Conservation (phyloP, 2,888 invertebrate species). For the Ecdyonurus torrentis region DNA sequence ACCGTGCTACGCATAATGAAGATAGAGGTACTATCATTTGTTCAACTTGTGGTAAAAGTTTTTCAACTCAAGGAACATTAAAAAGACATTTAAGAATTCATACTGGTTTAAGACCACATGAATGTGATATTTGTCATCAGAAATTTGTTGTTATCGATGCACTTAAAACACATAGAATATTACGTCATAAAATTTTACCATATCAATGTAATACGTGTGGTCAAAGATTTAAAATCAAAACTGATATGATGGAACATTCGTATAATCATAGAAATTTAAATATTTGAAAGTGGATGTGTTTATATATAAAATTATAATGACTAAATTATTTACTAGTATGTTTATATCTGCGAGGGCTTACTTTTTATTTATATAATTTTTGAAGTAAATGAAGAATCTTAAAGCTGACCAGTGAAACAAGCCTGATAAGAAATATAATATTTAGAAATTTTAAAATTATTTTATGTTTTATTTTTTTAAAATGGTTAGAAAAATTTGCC, state of each 20-base stretch:
- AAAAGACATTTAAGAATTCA: neutral
- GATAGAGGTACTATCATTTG: neutral
- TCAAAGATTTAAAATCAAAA: neutral
- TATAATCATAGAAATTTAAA: neutral
- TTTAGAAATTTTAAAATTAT: too few species aligned
- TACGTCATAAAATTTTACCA: neutral
- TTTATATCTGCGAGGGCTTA: too few species aligned
- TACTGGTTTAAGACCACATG: neutral
- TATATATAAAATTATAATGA: neutral
- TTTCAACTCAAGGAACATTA: neutral
- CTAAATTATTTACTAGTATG: neutral
- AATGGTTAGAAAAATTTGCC: too few species aligned
- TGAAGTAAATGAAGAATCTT: neutral
- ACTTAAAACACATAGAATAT: neutral
- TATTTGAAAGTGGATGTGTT: neutral
- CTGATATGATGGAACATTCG: neutral
- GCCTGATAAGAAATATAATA: too few species aligned
- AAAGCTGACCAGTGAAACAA: neutral
- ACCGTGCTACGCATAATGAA: neutral
- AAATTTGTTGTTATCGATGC: neutral
- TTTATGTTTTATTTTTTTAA: too few species aligned
- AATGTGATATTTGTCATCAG: neutral
- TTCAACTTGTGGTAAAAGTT: neutral
- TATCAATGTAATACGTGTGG: neutral
- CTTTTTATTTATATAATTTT: too few species aligned